These are phyloP conservation scores for Nezara viridula DNA, from an alignment of 2,888 invertebrate genomes.

Conservation along the genomic window DNA sequence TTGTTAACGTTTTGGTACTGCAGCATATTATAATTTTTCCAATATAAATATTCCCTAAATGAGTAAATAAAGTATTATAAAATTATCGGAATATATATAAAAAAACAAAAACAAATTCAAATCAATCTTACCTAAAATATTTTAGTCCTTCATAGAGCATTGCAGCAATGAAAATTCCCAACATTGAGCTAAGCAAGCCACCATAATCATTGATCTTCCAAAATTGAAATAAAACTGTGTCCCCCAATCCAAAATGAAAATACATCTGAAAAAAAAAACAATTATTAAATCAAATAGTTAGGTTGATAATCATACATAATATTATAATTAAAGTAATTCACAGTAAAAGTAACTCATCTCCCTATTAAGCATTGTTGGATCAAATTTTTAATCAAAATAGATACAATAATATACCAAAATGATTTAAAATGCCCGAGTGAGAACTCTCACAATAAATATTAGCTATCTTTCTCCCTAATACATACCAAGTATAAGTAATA, in stretches of 20 bases:
- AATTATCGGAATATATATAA: neutral
- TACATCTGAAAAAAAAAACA: slow-evolving; percentile 70
- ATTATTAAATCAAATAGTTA: neutral
- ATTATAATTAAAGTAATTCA: neutral
- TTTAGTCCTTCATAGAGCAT: slow-evolving; percentile 96
- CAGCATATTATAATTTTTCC: slow-evolving; percentile 87
- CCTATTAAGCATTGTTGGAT: too few relatives aligned
- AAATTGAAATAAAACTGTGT: slow-evolving; percentile 84
- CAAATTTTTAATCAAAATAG: too few relatives aligned
- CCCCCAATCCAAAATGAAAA: slow-evolving; percentile 85
- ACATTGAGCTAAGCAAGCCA: slow-evolving; percentile 89
- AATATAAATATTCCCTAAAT: slow-evolving; percentile 83
- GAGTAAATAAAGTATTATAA: slow-evolving; percentile 66
- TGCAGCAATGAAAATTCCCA: slow-evolving; percentile 92
- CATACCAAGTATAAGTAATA: too few relatives aligned
- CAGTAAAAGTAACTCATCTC: too few relatives aligned
- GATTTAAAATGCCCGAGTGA: too few relatives aligned
- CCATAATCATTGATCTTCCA: slow-evolving; percentile 83
- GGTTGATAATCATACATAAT: neutral
- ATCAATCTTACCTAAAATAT: slow-evolving; percentile 76
- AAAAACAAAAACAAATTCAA: neutral
- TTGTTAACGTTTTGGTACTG: slow-evolving; percentile 89
- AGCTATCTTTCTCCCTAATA: too few relatives aligned
- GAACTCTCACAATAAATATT: too few relatives aligned
- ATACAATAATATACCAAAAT: too few relatives aligned